A percentile compares a stretch with the other conserved stretches of the same genome.
Conservation (phyloP, 2,797 vertebrate genomes). For the Tenualosa thibaudeaui region DNA sequence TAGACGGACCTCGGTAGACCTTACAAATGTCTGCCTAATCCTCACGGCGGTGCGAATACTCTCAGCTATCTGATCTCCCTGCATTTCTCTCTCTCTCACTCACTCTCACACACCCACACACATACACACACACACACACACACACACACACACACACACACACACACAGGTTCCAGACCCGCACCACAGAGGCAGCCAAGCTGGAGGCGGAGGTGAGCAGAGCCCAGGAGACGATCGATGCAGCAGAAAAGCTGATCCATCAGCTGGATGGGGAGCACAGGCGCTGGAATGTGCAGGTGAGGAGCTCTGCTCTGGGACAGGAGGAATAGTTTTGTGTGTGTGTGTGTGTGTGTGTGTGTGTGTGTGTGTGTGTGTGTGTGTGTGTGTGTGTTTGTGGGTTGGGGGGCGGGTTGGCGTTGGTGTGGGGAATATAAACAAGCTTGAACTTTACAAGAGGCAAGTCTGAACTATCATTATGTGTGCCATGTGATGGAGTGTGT, state of each 20-base stretch:
- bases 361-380: constrained; percentile 52
- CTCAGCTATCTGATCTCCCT: neutral
- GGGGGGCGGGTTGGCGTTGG: too few relatives aligned
- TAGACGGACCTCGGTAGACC: neutral
- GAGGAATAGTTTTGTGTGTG: neutral
- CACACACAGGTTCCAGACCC: constrained; percentile 84
- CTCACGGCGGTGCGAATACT: neutral
- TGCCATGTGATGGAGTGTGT: too few relatives aligned
- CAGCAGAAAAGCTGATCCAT: constrained; percentile 87
- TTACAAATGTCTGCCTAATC: neutral
- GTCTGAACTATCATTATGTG: too few relatives aligned
- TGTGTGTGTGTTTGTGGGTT: too few relatives aligned
- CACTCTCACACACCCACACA: neutral
- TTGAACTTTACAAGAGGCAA: too few relatives aligned
- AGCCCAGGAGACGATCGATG: constrained; percentile 89
- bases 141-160: neutral
- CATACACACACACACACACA: neutral
- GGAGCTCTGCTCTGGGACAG: neutral
- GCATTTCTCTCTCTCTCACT: neutral
- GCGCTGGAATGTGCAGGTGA: constrained; percentile 91
- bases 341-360: constrained; percentile 29
- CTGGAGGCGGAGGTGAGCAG: constrained; percentile 90
- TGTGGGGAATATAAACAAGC: too few relatives aligned
- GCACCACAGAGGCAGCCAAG: constrained; percentile 92
- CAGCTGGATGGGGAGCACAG: constrained; percentile 92